phyloP scores from a whole-genome alignment of 2,888 invertebrate genomes.

The Pterostichus madidus region DNA sequence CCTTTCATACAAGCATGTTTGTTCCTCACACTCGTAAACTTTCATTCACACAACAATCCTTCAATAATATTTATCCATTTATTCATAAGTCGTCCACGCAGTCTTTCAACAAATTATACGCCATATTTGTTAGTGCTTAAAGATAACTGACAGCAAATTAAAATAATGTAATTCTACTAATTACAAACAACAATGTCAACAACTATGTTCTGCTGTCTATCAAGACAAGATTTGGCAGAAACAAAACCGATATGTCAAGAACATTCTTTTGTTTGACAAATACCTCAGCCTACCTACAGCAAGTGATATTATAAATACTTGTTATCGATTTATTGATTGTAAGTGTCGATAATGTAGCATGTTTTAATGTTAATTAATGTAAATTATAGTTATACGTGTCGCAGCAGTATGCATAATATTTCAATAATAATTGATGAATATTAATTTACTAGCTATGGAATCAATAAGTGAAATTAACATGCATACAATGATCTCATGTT shows the following conservation, averaged over 20 bases:
- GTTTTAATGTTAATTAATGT: slow-evolving; percentile 63
- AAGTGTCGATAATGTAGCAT: slow-evolving; percentile 56
- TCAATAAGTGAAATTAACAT: slow-evolving; percentile 49
- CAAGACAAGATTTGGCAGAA: slow-evolving; percentile 37
- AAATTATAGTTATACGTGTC: slow-evolving; percentile 59
- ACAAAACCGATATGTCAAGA: slow-evolving; percentile 33
- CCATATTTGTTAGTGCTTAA: background rate
- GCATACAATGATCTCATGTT: slow-evolving; percentile 58
- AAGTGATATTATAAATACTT: slow-evolving; percentile 37
- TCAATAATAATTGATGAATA: slow-evolving; percentile 61
- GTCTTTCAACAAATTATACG: too few species aligned
- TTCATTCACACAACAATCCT: too few species aligned
- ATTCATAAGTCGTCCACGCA: too few species aligned
- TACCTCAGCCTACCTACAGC: slow-evolving; percentile 14
- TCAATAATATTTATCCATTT: too few species aligned
- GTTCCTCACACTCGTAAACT: too few species aligned
- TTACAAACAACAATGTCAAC: slow-evolving; percentile 20
- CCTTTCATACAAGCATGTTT: too few species aligned
- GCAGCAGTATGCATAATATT: slow-evolving; percentile 58
- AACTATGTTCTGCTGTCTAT: background rate
- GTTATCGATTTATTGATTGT: slow-evolving; percentile 56
- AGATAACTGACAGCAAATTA: background rate
- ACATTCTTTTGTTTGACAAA: slow-evolving; percentile 13
- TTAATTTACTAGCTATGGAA: slow-evolving; percentile 45
- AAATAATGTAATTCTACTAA: slow-evolving; percentile 26